Percentiles rank a stretch among this genome's conserved stretches.
Evolutionary conservation across 2,797 vertebrate genomes (phyloP).

Genomic region (Cichlasoma orientale): DNA sequence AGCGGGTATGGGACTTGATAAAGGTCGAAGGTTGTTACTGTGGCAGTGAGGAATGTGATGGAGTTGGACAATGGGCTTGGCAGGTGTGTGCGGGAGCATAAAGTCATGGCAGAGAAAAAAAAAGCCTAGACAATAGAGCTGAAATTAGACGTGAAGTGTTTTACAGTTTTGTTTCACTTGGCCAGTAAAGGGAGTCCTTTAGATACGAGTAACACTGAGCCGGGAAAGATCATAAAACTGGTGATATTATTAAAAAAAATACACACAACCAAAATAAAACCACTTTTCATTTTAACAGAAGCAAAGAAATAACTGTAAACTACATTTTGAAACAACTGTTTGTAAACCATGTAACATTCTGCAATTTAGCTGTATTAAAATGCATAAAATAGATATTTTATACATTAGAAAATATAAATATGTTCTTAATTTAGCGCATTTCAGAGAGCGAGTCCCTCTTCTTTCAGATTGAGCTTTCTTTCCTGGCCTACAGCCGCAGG

Average conservation of each 20-base stretch:
- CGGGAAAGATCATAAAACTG: neutral
- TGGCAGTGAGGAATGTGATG: slow-evolving; percentile 71
- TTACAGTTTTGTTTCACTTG: slow-evolving; percentile 2
- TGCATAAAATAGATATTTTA: neutral
- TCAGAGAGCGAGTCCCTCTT: accelerated
- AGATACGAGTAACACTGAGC: neutral
- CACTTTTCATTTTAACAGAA: neutral
- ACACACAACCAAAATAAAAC: neutral
- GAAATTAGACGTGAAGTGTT: slow-evolving; percentile 40
- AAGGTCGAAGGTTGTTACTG: slow-evolving; percentile 71
- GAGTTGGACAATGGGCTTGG: slow-evolving; percentile 77
- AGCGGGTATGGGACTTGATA: slow-evolving; percentile 72
- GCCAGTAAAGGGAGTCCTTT: neutral
- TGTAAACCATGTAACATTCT: neutral
- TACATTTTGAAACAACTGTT: neutral
- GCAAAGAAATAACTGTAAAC: neutral
- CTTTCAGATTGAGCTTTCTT: neutral
- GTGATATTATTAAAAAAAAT: neutral
- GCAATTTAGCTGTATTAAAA: too few species aligned
- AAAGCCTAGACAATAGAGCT: slow-evolving; percentile 42
- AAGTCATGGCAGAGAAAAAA: slow-evolving; percentile 31
- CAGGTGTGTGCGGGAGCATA: slow-evolving; percentile 76
- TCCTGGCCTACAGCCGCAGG: neutral
- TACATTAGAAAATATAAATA: neutral
- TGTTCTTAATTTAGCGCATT: accelerated